A percentile compares a stretch with the other conserved stretches of the same genome.
phyloP scores from a whole-genome alignment of 2,888 invertebrate species.

The Tipula confusa region DNA sequence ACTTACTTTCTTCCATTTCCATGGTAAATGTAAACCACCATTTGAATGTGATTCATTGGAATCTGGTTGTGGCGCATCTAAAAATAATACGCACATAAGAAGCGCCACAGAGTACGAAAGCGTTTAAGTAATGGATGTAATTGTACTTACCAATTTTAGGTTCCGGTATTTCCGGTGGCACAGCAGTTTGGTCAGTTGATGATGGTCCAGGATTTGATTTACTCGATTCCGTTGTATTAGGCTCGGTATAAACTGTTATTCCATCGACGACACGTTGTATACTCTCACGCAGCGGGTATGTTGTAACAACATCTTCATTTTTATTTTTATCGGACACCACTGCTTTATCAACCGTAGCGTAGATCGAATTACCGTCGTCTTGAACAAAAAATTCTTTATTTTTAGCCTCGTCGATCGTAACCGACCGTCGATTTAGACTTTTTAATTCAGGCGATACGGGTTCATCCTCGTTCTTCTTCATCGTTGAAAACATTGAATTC shows the following conservation, averaged over 20 bases:
- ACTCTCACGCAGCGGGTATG: not conserved
- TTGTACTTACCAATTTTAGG: not conserved
- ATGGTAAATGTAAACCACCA: not conserved
- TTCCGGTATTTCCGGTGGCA: not conserved
- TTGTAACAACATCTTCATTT: not conserved
- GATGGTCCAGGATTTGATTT: not conserved
- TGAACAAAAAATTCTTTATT: not conserved
- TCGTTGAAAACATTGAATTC: not conserved
- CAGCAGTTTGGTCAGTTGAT: too few species aligned
- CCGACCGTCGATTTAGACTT: not conserved
- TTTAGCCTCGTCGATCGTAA: not conserved
- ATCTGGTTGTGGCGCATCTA: not conserved
- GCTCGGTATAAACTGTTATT: not conserved
- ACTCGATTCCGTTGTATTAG: not conserved
- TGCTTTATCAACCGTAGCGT: not conserved
- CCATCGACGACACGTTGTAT: not conserved
- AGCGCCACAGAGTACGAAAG: not conserved
- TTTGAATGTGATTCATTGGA: not conserved
- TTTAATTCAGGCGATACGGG: not conserved
- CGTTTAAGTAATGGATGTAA: not conserved
- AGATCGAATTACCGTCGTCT: not conserved
- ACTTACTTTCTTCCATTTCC: slow-evolving; percentile 7
- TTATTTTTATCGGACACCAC: too few species aligned
- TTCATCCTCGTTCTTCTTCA: slow-evolving; percentile 13
- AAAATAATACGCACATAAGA: not conserved